Percentiles rank a stretch among this genome's conserved stretches.
phyloP scores from a whole-genome alignment of 1,140 invertebrate species.

The Hyles euphorbiae region DNA sequence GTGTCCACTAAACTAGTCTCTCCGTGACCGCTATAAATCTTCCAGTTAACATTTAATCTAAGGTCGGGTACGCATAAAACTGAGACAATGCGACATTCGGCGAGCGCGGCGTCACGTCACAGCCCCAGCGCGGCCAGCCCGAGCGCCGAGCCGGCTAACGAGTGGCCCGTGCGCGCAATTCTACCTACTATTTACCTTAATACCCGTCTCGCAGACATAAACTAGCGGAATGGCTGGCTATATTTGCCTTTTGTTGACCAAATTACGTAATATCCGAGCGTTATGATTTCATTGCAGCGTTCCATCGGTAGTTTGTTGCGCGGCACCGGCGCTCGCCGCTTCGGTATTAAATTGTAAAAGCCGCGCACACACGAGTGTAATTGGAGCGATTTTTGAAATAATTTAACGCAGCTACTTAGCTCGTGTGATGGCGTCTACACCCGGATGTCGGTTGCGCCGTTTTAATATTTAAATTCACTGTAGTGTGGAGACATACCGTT shows the following conservation, averaged over 20 bases:
- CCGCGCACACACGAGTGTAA: conserved; percentile 22
- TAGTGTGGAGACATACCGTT: conserved; percentile 57
- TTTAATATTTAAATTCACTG: conserved; percentile 57
- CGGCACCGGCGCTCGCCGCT: not conserved
- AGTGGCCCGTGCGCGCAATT: conserved; percentile 68
- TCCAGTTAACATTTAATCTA: conserved; percentile 62
- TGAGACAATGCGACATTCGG: conserved; percentile 67
- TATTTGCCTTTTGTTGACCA: conserved; percentile 59
- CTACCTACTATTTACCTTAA: conserved; percentile 68
- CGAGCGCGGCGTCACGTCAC: conserved; percentile 47
- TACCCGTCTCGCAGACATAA: conserved; percentile 56
- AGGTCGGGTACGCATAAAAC: conserved; percentile 62
- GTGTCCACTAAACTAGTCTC: conserved; percentile 52
- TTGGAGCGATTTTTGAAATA: conserved; percentile 30
- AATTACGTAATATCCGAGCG: conserved; percentile 51
- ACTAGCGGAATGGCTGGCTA: conserved; percentile 50
- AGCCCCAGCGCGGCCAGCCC: conserved; percentile 9
- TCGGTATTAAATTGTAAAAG: conserved; percentile 1
- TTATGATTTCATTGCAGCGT: conserved; percentile 40
- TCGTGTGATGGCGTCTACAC: conserved; percentile 47
- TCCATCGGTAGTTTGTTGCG: conserved; percentile 3
- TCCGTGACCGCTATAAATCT: conserved; percentile 66
- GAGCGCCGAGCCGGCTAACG: conserved; percentile 39
- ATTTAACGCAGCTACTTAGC: conserved; percentile 28
- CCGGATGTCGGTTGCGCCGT: conserved; percentile 43